Conservation (phyloP, 2,113 vertebrate genomes). For the Platichthys stellatus region DNA sequence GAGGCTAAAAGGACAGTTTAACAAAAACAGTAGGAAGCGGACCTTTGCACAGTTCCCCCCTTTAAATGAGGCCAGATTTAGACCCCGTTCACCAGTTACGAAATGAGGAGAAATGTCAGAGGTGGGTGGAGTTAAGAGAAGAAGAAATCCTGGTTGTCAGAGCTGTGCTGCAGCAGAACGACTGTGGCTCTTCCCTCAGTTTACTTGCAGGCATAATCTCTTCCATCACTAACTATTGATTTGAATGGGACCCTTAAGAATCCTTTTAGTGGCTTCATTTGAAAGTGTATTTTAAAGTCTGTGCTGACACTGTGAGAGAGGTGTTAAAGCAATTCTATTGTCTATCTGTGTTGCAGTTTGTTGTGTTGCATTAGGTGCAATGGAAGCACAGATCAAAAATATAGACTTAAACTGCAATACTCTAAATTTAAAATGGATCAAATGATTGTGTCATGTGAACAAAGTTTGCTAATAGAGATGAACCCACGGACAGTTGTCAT, state of each 20-base stretch:
- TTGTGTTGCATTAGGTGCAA: background rate
- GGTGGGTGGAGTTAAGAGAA: background rate
- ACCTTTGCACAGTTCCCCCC: constrained; percentile 19
- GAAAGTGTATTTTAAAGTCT: background rate
- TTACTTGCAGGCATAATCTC: background rate
- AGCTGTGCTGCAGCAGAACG: constrained; percentile 23
- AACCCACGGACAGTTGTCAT: background rate
- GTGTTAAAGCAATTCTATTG: background rate
- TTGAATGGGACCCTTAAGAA: constrained; percentile 13
- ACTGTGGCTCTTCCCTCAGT: constrained; percentile 17
- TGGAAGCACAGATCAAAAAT: background rate
- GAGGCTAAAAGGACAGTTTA: constrained; percentile 54
- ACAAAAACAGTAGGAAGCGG: constrained; percentile 23
- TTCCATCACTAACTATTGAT: constrained; percentile 9
- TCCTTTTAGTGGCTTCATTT: background rate
- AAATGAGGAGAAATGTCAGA: constrained; percentile 32
- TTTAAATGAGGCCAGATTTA: constrained; percentile 27
- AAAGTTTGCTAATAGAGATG: background rate
- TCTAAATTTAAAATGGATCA: background rate
- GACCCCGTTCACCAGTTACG: background rate
- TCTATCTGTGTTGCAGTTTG: background rate
- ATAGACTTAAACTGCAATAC: background rate
- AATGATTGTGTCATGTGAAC: too few relatives aligned
- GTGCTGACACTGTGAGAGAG: background rate
- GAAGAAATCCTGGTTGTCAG: constrained; percentile 15